Base-by-base conservation (phyloP, 2,113 vertebrate genomes). In the Pogonocichla stellata region DNA sequence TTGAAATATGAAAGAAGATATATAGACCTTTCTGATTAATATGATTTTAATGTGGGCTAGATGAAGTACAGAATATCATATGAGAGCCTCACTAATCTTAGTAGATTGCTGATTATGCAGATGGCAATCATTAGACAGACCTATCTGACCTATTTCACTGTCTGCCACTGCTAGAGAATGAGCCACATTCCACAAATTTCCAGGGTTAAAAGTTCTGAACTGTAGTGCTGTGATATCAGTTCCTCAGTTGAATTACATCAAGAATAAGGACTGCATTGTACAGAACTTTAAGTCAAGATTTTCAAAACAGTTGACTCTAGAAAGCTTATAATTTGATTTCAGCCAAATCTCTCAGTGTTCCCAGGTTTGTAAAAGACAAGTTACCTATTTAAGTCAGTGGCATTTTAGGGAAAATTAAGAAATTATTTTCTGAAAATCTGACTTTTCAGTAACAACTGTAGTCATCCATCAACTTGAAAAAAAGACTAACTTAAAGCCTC, bases 71-170 rank as follows among this genome's bases (percentile, higher is more conserved):
- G 93, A 90, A 86, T 90, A 86, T 78, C 15, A 13, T 95, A 86
- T 70, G 72, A 93, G 47, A 88, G 4, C 5, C 25, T 88, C 85
- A 92, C 96, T 83, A 95, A 94, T 96, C 95, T 94, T 95, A 83
- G 94, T 80, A 92, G 60, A 93, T 88, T 86, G 64, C 64, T 88
- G 92, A 88, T 96, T 86, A 92, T 92, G 67, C 65, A 95, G 53
- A 72, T 90, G 80, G 26, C 79, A 95, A 84, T 93, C 88, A 83
- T 78, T 80, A 78, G 56, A 48, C 2, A 31, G 53, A 94, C 71
- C 48, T 80, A 51, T 58, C n/a, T 88, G 88, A 93, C 75, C 75
- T 91, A 83, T 90, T 94, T 61, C 56, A 43, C 20, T 64, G 10
- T 38, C 47, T 86, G 17, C 29, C 31, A 38, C 42, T 61, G 25